Conservation (phyloP, 1,140 invertebrate species). For the Hypsibius dujardini region DNA sequence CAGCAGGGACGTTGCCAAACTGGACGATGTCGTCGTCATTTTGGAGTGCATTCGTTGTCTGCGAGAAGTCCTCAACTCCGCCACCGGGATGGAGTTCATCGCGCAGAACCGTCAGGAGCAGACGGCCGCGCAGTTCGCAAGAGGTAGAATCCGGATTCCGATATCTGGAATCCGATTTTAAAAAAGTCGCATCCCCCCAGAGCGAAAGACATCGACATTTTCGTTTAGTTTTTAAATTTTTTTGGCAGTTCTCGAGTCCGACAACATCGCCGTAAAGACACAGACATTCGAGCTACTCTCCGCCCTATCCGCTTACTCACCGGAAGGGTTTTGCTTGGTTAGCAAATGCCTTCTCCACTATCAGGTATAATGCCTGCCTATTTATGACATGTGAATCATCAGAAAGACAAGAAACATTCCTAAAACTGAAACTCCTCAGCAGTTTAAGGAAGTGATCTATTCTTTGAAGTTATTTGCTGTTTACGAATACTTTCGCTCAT, state of each 20-base stretch:
- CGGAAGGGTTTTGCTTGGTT: conserved; percentile 31
- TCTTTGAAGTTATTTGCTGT: no score
- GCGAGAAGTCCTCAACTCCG: conserved; percentile 37
- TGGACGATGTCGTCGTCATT: conserved; percentile 34
- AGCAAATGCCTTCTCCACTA: neutral
- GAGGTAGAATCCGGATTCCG: conserved; percentile 29
- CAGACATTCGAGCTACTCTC: conserved; percentile 40
- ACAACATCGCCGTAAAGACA: conserved; percentile 38
- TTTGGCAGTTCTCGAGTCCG: conserved; percentile 35
- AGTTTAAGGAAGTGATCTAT: no score
- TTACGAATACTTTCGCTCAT: no score
- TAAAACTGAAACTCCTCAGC: no score
- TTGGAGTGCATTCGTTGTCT: conserved; percentile 36
- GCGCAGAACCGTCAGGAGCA: conserved; percentile 31
- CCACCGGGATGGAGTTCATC: conserved; percentile 36
- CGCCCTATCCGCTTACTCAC: conserved; percentile 38
- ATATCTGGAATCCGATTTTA: conserved; percentile 1
- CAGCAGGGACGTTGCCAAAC: conserved; percentile 27
- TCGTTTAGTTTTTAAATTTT: neutral
- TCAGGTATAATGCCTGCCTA: neutral
- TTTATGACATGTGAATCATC: no score
- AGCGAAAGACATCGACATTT: conserved; percentile 3
- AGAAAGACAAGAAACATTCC: no score
- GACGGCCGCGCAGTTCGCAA: conserved; percentile 31
- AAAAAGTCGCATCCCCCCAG: conserved; percentile 6